Base-by-base conservation (phyloP, 2,113 vertebrate species). In the Phycodurus eques region DNA sequence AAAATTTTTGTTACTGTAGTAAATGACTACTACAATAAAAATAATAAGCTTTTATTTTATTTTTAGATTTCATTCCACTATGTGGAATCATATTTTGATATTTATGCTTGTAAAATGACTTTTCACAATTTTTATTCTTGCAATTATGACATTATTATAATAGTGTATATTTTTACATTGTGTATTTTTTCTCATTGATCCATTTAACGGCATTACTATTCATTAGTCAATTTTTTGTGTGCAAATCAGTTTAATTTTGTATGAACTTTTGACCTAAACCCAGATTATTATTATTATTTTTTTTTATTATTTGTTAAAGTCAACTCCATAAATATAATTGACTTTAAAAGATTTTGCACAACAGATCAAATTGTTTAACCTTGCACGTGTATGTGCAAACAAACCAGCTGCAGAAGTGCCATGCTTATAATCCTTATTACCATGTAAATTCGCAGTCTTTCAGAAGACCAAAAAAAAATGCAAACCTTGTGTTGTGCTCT, bases 401-500 rank as follows among this genome's bases (percentile, higher is more conserved):
- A 80, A 76, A 80, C 82, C 71, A 75, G 57, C 80, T 80, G 77
- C 84, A 83, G 78, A 77, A 68, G 51, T 62, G 62, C 68, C 59
- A 8, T 65, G 54, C 74, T 63, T 86, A 86, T 89, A 83, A 82
- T 87, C 74, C 42, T 87, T 74, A 86, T 85, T 82, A 78, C 63
- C 71, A 75, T 84, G 67, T 76, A 83, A 77, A 86, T 83, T 76
- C 71, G 79, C 46, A 80, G 78, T 80, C 56, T 44, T 75, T 43
- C 14, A 69, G 64, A 5, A 71, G 62, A 71, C 35, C 74, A 80
- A 76, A 83, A 84, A 39, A 39, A 39, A 84, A 88, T 86, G 15
- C 51, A 84, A 89, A 87, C 85, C 82, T 80, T 73, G 73, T 88
- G 85, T 87, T 82, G 27, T 47, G 70, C 79, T 85, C 61, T 44